phyloP scores from a whole-genome alignment of 2,888 invertebrate species.

The Agapetus fuscipes region DNA sequence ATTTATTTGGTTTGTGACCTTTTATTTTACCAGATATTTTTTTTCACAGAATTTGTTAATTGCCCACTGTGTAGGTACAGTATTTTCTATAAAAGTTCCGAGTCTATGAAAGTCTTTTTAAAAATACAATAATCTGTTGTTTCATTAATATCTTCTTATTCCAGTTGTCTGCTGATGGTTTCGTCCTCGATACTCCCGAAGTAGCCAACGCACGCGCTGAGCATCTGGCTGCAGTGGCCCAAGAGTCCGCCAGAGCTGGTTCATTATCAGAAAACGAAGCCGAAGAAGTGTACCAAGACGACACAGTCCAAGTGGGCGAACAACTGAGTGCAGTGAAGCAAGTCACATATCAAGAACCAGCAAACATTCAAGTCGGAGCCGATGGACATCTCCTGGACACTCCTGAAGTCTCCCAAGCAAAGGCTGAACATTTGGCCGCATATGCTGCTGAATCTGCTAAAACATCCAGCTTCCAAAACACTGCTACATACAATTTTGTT shows the following conservation, averaged over 20 bases:
- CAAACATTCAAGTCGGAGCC: conserved; percentile 15
- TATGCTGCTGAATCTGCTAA: conserved; percentile 32
- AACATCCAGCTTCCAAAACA: conserved; percentile 28
- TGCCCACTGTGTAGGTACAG: too few relatives aligned
- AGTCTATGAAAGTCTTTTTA: too few relatives aligned
- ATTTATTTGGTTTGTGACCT: too few relatives aligned
- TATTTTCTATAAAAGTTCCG: too few relatives aligned
- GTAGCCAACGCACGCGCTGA: conserved; percentile 50
- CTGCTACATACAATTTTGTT: conserved; percentile 1
- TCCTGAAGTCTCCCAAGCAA: conserved; percentile 52
- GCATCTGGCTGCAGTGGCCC: conserved; percentile 46
- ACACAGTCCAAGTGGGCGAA: neutral
- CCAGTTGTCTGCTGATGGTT: conserved; percentile 16
- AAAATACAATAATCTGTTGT: too few relatives aligned
- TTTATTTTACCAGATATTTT: too few relatives aligned
- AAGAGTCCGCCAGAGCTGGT: conserved; percentile 28
- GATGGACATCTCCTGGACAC: conserved; percentile 45
- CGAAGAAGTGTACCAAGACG: neutral
- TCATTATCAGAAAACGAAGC: neutral
- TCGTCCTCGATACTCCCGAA: conserved; percentile 52
- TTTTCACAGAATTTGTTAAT: too few relatives aligned
- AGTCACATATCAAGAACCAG: conserved; percentile 6
- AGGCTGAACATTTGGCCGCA: conserved; percentile 48
- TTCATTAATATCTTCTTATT: too few relatives aligned
- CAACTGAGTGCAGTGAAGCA: neutral